A percentile compares a stretch with the other conserved stretches of the same genome.
phyloP scores from a whole-genome alignment of 2,113 vertebrate species.

The Pangasianodon gigas region DNA sequence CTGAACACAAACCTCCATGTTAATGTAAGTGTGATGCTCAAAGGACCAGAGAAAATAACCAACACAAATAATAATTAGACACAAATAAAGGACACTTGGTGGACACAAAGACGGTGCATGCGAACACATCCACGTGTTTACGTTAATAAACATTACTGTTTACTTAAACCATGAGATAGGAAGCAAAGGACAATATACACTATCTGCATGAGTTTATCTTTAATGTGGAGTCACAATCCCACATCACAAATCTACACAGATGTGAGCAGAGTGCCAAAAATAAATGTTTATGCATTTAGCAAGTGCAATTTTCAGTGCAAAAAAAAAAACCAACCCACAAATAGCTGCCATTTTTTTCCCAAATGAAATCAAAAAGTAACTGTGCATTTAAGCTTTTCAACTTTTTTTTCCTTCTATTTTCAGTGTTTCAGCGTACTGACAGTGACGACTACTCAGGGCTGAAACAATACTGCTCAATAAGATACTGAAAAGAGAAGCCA shows the following conservation, averaged over 20 bases:
- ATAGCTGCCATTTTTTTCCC: neutral
- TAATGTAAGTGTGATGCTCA: neutral
- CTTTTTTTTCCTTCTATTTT: neutral
- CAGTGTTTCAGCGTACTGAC: neutral
- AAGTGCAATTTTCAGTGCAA: constrained; percentile 31
- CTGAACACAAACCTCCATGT: neutral
- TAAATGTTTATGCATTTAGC: neutral
- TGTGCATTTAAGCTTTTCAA: neutral
- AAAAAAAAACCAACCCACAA: constrained; percentile 6
- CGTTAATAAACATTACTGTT: neutral
- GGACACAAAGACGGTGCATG: neutral
- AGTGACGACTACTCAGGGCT: neutral
- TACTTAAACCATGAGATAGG: no score
- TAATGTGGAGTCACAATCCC: constrained; percentile 42
- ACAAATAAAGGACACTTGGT: neutral
- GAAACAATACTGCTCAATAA: constrained; percentile 10
- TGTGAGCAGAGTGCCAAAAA: neutral
- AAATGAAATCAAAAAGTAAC: neutral
- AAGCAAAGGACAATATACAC: neutral
- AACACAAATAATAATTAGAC: neutral
- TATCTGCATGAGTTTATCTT: constrained; percentile 40
- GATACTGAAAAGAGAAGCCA: neutral
- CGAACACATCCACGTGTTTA: neutral
- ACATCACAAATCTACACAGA: constrained; percentile 37
- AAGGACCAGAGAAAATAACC: neutral